phyloP scores from a whole-genome alignment of 2,797 vertebrate species.

The Heliangelus exortis region DNA sequence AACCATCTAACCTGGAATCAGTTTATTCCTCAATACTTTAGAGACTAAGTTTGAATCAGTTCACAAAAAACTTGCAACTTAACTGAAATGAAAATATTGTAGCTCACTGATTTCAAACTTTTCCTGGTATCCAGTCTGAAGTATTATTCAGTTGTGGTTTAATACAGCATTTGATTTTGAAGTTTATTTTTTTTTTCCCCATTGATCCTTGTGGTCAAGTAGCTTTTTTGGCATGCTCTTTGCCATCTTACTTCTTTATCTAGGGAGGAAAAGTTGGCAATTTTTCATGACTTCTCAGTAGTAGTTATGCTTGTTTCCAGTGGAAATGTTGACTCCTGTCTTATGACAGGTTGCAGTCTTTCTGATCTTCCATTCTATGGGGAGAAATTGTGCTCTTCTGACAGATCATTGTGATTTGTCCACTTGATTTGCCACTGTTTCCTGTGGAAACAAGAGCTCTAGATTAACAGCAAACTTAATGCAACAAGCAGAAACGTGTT shows the following conservation, averaged over 20 bases:
- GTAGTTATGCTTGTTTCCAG: slow-evolving; percentile 52
- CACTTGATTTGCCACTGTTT: slow-evolving; percentile 20
- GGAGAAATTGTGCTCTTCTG: not conserved
- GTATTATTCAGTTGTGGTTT: not conserved
- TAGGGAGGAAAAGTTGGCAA: not conserved
- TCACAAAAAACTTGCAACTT: not conserved
- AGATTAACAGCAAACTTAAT: not conserved
- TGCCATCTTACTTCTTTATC: not conserved
- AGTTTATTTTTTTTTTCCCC: not conserved
- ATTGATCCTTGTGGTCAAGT: not conserved
- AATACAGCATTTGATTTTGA: not conserved
- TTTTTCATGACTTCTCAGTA: slow-evolving; percentile 2
- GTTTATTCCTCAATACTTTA: not conserved
- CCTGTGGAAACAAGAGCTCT: slow-evolving; percentile 57
- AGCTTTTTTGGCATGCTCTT: not conserved
- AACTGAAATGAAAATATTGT: not conserved
- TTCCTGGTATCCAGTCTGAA: not conserved
- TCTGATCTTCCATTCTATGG: slow-evolving; percentile 9
- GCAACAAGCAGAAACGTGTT: not conserved
- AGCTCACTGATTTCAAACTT: not conserved
- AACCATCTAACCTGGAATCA: not conserved
- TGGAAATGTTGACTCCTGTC: slow-evolving; percentile 62
- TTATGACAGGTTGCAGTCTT: not conserved
- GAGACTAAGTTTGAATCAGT: not conserved
- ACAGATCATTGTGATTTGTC: not conserved